Conservation (phyloP, 2,888 invertebrate genomes). For the Thymelicus lineola region DNA sequence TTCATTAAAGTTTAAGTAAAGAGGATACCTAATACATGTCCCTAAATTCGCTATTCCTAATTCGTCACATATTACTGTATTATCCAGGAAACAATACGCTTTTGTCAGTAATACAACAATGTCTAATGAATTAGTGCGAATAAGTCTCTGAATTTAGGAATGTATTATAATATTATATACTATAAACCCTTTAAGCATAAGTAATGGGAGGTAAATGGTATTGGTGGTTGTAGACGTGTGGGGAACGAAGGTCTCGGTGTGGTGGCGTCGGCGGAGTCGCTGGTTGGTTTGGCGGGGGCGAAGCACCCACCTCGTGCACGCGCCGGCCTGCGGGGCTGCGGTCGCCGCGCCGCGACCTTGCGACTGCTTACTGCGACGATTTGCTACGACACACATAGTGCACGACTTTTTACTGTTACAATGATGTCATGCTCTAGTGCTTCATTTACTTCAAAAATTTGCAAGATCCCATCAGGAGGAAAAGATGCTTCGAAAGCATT, state of each 20-base stretch:
- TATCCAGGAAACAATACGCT: no score
- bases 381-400: not conserved
- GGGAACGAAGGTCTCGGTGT: slow-evolving; percentile 51
- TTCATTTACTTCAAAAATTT: no score
- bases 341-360: slow-evolving; percentile 61
- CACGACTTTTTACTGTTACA: not conserved
- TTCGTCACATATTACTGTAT: no score
- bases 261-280: slow-evolving; percentile 51
- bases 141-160: no score
- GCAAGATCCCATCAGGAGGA: no score
- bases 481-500: no score
- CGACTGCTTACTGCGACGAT: slow-evolving; percentile 61
- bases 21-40: not conserved
- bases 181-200: not conserved
- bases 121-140: no score
- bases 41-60: no score
- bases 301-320: slow-evolving; percentile 61
- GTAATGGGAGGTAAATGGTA: slow-evolving; percentile 45
- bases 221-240: slow-evolving; percentile 60
- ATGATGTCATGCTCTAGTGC: not conserved
- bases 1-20: not conserved
- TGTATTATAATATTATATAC: no score
- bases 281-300: slow-evolving; percentile 63
- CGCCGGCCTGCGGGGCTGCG: slow-evolving; percentile 68
- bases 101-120: no score